Conservation (phyloP, 2,113 vertebrate species). For the Pangasianodon hypophthalmus region DNA sequence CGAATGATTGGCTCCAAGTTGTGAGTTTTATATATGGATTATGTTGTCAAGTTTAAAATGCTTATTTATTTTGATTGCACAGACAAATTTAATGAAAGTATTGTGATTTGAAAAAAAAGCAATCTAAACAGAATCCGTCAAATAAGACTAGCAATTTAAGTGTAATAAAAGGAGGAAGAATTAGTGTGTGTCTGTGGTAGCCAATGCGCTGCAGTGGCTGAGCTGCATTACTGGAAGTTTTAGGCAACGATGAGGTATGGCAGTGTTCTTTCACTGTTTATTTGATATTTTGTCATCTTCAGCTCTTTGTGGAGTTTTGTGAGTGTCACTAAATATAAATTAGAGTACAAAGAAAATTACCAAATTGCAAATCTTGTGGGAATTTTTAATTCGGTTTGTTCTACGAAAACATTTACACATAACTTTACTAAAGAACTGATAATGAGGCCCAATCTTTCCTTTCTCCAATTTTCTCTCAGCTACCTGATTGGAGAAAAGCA, state of each 20-base stretch:
- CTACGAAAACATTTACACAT: background rate
- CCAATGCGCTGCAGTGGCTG: background rate
- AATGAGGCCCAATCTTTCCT: background rate
- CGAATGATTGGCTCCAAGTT: background rate
- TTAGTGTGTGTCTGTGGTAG: background rate
- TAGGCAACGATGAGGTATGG: background rate
- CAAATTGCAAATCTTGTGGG: too few species aligned
- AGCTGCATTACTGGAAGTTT: background rate
- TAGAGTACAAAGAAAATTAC: too few species aligned
- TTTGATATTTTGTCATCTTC: background rate
- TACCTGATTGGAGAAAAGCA: constrained; percentile 7
- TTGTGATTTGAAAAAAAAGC: background rate
- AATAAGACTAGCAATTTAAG: background rate
- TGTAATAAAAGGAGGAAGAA: background rate
- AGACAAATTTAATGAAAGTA: background rate
- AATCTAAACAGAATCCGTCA: background rate
- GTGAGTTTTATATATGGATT: background rate
- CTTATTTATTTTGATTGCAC: background rate
- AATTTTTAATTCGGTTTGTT: background rate
- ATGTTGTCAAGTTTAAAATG: background rate
- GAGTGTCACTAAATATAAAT: background rate
- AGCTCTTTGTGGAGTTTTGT: background rate
- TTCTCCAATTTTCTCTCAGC: constrained; percentile 2
- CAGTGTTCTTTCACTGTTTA: background rate
- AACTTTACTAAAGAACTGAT: background rate